phyloP scores from a whole-genome alignment of 2,797 vertebrate genomes.

The Sphaeramia orbicularis region DNA sequence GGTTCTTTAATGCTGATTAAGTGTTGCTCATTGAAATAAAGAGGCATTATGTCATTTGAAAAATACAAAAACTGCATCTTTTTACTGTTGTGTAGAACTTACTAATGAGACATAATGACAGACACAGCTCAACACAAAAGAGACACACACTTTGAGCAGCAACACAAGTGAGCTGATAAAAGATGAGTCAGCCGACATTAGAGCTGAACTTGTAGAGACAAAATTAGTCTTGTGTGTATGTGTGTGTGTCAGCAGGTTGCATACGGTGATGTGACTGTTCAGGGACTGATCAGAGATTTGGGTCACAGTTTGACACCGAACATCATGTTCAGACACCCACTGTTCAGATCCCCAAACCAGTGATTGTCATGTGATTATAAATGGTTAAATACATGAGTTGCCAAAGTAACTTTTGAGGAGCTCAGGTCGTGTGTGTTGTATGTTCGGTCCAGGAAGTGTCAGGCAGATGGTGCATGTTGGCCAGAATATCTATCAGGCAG shows the following conservation, averaged over 20 bases:
- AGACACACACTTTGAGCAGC: constrained; percentile 30
- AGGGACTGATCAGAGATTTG: constrained; percentile 28
- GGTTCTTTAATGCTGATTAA: constrained; percentile 46
- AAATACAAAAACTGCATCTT: not conserved
- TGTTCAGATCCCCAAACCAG: constrained; percentile 1
- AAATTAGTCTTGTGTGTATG: constrained; percentile 14
- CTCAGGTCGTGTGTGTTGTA: constrained; percentile 13
- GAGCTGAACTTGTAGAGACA: constrained; percentile 43
- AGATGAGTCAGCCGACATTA: constrained; percentile 68
- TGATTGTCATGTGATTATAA: not conserved
- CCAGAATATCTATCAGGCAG: constrained; percentile 12
- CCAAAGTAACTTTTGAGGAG: constrained; percentile 54
- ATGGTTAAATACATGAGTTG: constrained; percentile 33
- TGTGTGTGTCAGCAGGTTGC: constrained; percentile 7
- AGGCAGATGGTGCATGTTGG: constrained; percentile 56
- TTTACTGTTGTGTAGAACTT: constrained; percentile 26
- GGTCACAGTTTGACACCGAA: constrained; percentile 29
- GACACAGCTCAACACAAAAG: constrained; percentile 61
- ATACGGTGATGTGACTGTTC: constrained; percentile 20
- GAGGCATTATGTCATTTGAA: constrained; percentile 29
- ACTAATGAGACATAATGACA: constrained; percentile 30
- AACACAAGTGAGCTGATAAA: constrained; percentile 34
- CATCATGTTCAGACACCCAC: not conserved
- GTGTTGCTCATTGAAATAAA: constrained; percentile 70
- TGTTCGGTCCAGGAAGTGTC: constrained; percentile 24